Percentiles rank a stretch among this genome's conserved stretches.
phyloP scores from a whole-genome alignment of 2,888 invertebrate genomes.

The Pseudeuparius sepicola region DNA sequence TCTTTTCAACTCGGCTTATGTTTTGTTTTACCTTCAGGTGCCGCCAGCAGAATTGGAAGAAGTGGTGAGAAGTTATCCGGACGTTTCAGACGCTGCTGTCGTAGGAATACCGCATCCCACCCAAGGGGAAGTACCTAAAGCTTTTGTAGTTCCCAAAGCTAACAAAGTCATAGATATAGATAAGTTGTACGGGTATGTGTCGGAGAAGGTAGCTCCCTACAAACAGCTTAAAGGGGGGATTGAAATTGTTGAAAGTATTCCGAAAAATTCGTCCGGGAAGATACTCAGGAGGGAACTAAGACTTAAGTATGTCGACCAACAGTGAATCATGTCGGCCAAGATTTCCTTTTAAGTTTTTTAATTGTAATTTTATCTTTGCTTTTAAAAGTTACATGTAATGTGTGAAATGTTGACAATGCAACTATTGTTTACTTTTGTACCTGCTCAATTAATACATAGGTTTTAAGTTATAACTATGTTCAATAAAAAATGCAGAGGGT shows the following conservation, averaged over 20 bases:
- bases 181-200: constrained; percentile 53
- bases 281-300: constrained; percentile 23
- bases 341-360: too few relatives aligned
- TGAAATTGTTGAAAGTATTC: constrained; percentile 22
- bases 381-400: too few relatives aligned
- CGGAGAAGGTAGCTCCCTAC: constrained; percentile 60
- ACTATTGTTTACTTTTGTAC: too few relatives aligned
- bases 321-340: too few relatives aligned
- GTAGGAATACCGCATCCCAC: constrained; percentile 60
- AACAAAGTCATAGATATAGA: constrained; percentile 38
- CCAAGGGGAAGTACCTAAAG: constrained; percentile 67
- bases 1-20: too few relatives aligned
- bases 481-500: too few relatives aligned
- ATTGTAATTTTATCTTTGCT: too few relatives aligned
- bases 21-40: constrained; percentile 48
- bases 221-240: constrained; percentile 49
- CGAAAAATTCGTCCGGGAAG: constrained; percentile 24
- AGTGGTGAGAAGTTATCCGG: constrained; percentile 59
- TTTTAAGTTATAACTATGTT: too few relatives aligned
- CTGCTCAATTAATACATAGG: too few relatives aligned
- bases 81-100: constrained; percentile 72
- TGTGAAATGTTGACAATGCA: too few relatives aligned
- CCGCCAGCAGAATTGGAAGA: constrained; percentile 83
- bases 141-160: constrained; percentile 55
- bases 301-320: constrained; percentile 16